Evolutionary conservation across 1,140 invertebrate genomes (phyloP), one percentile per base, ranked within the genome.

Genomic region (Melipona quadrifasciata): DNA sequence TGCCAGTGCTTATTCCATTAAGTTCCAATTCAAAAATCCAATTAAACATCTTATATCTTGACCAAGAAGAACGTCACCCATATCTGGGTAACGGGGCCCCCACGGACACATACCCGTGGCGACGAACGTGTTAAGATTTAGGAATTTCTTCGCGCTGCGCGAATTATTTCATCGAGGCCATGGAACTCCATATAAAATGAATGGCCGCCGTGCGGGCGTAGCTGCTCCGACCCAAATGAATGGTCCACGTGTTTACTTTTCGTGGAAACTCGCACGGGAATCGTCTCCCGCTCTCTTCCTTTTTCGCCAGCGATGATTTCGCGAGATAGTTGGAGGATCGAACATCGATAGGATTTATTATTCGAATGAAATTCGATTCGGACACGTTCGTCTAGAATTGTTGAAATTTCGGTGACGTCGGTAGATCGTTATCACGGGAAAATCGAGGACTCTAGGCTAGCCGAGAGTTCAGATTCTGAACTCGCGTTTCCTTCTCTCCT

Each of bases 101-200:
- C n/a, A n/a, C n/a, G n/a, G n/a, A n/a, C n/a, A n/a, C n/a, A n/a
- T n/a, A n/a, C n/a, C n/a, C n/a, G n/a, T n/a, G n/a, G n/a, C n/a
- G n/a, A n/a, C n/a, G n/a, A n/a, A n/a, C n/a, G n/a, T n/a, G n/a
- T 76, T 76, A 34, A 34, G 11, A 2, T 21, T 12, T 27, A 51
- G n/a, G n/a, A 58, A 77, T 70, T 58, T 58, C 80, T 82, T 76
- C 51, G 55, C 39, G 27, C n/a, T 17, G 58, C 55, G 73, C 34
- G 39, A 0, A 77, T 68, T 82, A 58, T 77, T 82, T 70, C 31
- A 34, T 57, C 1, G 64, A 58, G 16, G 16, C 51, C 24, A 31
- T 31, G 53, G n/a, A 57, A 77, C 51, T 82, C 21, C 12, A 27
- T 14, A 19, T 19, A 57, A 34, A 64, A 65, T 31, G 24, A 34